Conservation (phyloP, 2,797 vertebrate species). For the Buceros bicornis region DNA sequence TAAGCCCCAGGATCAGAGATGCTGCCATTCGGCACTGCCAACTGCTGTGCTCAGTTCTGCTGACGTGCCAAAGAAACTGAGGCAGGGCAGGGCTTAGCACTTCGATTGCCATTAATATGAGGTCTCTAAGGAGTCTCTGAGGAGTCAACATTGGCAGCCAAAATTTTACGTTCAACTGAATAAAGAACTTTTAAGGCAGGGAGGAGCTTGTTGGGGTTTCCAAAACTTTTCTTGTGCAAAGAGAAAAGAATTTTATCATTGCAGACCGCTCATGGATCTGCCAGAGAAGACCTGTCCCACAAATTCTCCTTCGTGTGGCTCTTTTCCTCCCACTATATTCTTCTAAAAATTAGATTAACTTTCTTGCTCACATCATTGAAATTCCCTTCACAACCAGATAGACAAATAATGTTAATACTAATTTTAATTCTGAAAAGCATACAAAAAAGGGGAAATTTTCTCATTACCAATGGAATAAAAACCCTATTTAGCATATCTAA, state of each 20-base stretch:
- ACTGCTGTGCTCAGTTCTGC: not conserved
- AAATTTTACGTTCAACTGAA: not conserved
- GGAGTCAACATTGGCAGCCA: not conserved
- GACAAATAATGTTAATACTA: constrained; percentile 71
- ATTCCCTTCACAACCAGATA: constrained; percentile 62
- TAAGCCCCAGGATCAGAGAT: not conserved
- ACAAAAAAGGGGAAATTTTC: constrained; percentile 38
- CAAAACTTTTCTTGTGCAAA: constrained; percentile 39
- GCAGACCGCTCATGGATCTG: not conserved
- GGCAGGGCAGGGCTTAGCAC: not conserved
- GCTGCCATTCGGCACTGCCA: not conserved
- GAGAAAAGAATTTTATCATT: not conserved
- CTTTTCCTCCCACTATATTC: not conserved
- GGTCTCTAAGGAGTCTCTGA: not conserved
- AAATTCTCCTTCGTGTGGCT: not conserved
- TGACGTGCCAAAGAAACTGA: not conserved
- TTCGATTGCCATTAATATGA: not conserved
- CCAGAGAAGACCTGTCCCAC: not conserved
- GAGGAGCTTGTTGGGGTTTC: not conserved
- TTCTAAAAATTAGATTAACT: constrained; percentile 63
- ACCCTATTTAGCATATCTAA: constrained; percentile 78
- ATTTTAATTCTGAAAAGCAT: constrained; percentile 68
- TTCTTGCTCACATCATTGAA: constrained; percentile 58
- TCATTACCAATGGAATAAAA: constrained; percentile 73
- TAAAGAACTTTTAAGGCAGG: not conserved